phyloP scores from a whole-genome alignment of 2,113 vertebrate species.

The Sturnus vulgaris region DNA sequence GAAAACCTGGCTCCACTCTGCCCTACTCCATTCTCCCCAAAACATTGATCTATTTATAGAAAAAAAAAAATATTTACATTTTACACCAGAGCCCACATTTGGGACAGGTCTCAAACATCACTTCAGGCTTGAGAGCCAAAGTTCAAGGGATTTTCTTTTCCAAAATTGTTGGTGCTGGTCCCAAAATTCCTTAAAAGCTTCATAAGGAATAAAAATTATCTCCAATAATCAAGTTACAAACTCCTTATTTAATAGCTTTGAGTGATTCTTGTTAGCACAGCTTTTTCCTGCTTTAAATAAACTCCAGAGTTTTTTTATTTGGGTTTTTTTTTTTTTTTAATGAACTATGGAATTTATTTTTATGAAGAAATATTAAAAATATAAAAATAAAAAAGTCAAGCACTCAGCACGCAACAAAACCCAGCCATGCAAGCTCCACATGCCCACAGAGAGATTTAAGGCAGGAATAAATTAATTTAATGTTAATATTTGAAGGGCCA shows the following conservation, averaged over 20 bases:
- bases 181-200: not conserved
- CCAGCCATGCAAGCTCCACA: slow-evolving; percentile 1
- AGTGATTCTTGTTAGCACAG: not conserved
- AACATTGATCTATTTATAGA: rapidly evolving
- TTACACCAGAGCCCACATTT: not conserved
- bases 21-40: not conserved
- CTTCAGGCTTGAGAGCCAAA: not conserved
- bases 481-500: slow-evolving; percentile 64
- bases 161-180: rapidly evolving
- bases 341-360: not conserved
- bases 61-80: not conserved
- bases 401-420: not conserved
- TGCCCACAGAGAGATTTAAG: slow-evolving; percentile 64
- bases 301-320: not conserved
- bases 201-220: not conserved
- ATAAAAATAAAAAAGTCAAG: not conserved
- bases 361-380: not conserved
- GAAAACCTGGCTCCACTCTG: not conserved
- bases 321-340: not conserved
- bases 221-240: not conserved
- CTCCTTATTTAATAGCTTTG: not conserved
- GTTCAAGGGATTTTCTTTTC: not conserved
- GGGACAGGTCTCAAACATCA: not conserved
- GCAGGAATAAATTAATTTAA: slow-evolving; percentile 64
- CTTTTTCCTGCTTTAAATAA: not conserved